Conservation (phyloP, 1,140 invertebrate species). For the Drosophila leontia region DNA sequence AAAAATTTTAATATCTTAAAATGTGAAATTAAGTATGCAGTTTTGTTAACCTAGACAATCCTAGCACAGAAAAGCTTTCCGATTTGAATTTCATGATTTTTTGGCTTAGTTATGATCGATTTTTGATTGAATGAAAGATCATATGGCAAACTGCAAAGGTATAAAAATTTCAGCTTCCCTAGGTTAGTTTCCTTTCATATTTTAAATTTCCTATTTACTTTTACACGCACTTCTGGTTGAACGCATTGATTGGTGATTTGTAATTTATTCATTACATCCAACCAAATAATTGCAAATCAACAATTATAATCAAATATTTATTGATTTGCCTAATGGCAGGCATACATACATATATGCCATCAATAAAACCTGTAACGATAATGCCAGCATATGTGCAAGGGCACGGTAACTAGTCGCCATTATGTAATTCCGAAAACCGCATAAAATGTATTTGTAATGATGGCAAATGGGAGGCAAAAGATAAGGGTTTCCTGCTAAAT, state of each 20-base stretch:
- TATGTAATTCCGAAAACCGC: constrained; percentile 52
- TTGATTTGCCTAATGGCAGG: constrained; percentile 71
- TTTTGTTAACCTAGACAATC: too few relatives aligned
- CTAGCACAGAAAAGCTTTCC: too few relatives aligned
- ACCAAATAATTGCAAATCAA: constrained; percentile 76
- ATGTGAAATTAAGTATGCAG: too few relatives aligned
- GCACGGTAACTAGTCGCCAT: constrained; percentile 48
- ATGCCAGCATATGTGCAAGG: constrained; percentile 26
- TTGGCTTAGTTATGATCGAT: too few relatives aligned
- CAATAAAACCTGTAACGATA: constrained; percentile 17
- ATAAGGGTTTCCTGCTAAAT: constrained; percentile 25
- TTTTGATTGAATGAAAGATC: too few relatives aligned
- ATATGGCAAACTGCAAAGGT: too few relatives aligned
- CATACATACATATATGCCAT: constrained; percentile 1
- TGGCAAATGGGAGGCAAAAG: constrained; percentile 3
- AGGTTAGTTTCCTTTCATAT: too few relatives aligned
- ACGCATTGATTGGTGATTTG: constrained; percentile 34
- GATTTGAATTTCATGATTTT: too few relatives aligned
- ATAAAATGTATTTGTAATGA: constrained; percentile 23
- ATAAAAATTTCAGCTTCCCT: too few relatives aligned
- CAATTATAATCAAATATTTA: constrained; percentile 81
- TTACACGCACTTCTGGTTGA: constrained; percentile 16
- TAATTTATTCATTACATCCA: constrained; percentile 59
- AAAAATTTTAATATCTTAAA: too few relatives aligned
- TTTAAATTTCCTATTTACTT: constrained; percentile 16